Conservation (phyloP, 2,797 vertebrate species). For the Emydoidea blandingii region DNA sequence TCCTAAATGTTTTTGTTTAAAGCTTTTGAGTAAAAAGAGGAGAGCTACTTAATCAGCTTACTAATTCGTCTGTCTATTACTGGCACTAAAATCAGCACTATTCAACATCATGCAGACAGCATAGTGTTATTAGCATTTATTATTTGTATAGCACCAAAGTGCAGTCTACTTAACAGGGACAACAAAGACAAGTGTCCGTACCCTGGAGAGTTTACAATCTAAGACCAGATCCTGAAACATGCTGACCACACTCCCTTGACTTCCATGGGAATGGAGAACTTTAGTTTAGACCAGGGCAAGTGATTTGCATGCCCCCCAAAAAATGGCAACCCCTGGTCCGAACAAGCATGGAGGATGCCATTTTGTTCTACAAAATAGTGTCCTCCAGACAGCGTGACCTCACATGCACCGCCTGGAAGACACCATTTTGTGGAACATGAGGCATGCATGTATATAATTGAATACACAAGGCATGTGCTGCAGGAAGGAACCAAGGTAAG, state of each 20-base stretch:
- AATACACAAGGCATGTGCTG: not conserved
- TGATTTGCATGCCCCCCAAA: not conserved
- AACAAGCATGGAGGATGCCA: not conserved
- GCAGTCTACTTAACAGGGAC: not conserved
- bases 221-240: not conserved
- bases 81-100: not conserved
- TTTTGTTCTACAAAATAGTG: not conserved
- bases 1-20: not conserved
- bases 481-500: not conserved
- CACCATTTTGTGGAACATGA: not conserved
- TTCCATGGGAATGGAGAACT: not conserved
- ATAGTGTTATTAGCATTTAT: not conserved
- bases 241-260: not conserved
- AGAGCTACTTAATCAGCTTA: not conserved
- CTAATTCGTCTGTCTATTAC: not conserved
- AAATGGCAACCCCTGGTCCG: not conserved
- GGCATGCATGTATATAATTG: not conserved
- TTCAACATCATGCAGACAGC: not conserved
- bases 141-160: not conserved
- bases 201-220: not conserved
- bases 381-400: not conserved
- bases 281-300: not conserved
- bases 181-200: not conserved
- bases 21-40: not conserved
- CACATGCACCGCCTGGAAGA: not conserved